Base-by-base conservation (phyloP, 2,797 vertebrate species). In the Pyrrhura leucotis region DNA sequence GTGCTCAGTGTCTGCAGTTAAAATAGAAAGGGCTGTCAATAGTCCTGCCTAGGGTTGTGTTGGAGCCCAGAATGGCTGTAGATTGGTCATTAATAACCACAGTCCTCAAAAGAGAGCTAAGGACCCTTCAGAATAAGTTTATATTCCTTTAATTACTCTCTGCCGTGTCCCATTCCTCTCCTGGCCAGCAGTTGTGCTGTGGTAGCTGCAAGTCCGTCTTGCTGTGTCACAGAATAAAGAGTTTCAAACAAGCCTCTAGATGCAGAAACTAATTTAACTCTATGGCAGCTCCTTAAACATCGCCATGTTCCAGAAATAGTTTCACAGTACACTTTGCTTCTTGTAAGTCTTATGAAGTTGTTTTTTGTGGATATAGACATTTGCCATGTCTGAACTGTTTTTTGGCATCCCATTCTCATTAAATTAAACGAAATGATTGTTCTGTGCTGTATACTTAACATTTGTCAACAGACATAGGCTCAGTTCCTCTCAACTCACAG, bases 381-480 rank as follows among this genome's bases (percentile, higher is more conserved):
- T 6, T 40, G 47, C 8, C 22, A 16, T 59, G 12, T 58, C 50
- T n/a, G 73, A 42, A 14, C 26, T 45, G 63, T 0, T 9, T 76
- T 74, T 35, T 48, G 33, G 5, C 31, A 8, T 26, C 14, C 47
- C 14, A 1, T 26, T 48, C 48, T 62, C 28, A 11, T 48, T 14
- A 39, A 73, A 23, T 48, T 47, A 25, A 45, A 45, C 7, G 0
- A 39, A 69, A 67, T 11, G 3, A 2, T 8, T 31, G 14, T 31
- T 84, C 9, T 45, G 39, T n/a, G 1, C 35, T 8, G 5, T 6
- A 3, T 19, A 1, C 8, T 26, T 14, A 3, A 3, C 1, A 0
- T 33, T 50, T 68, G 45, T 23, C 5, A 42, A 2, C 22, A 0
- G 7, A 9, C 3, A 0, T 2, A 10, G 42, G 51, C 31, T 71